Base-by-base conservation (phyloP, 2,797 vertebrate species). In the Syncerus caffer region DNA sequence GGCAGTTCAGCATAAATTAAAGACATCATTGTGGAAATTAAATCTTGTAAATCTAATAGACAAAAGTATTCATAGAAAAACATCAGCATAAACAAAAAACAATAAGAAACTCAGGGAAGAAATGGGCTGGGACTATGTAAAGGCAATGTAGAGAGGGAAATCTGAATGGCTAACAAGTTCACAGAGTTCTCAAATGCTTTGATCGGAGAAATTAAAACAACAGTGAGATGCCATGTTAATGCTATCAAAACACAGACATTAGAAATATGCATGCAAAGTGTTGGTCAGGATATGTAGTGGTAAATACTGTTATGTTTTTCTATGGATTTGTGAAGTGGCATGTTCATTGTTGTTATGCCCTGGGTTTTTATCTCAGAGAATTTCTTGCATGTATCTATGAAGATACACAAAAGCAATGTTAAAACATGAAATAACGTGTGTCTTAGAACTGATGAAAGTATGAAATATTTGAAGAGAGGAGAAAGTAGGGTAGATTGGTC, bases 51-150 rank as follows among this genome's bases (percentile, higher is more conserved):
- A 82, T 38, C 23, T 94, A 87, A 87, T 74, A 55, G 31, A 85
- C 29, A 85, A 83, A 90, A 94, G 64, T 96, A 92, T 87, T 86
- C 84, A 62, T 90, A 78, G 31, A 88, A 91, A 71, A 86, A 57
- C 1, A n/a, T 38, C 55, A 83, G 14, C 9, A 58, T 4, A 31
- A 55, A 19, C 38, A 38, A 3, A 58, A 84, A 91, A 50, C 79
- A 9, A 58, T 25, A 74, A 67, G 57, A 83, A 83, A 79, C 42
- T 12, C n/a, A n/a, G 25, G 62, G 42, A 57, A 84, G 80, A 84
- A 84, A 64, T 58, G 53, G 11, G 5, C 42, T 93, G 47, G 71
- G 19, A n/a, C 83, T 57, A 50, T 62, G 19, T 94, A 87, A 60
- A 97, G 21, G 19, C 47, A 87, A 16, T 14, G 7, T 84, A 76